Evolutionary conservation across 1,140 invertebrate genomes (phyloP).

Genomic region (Vanessa atalanta): DNA sequence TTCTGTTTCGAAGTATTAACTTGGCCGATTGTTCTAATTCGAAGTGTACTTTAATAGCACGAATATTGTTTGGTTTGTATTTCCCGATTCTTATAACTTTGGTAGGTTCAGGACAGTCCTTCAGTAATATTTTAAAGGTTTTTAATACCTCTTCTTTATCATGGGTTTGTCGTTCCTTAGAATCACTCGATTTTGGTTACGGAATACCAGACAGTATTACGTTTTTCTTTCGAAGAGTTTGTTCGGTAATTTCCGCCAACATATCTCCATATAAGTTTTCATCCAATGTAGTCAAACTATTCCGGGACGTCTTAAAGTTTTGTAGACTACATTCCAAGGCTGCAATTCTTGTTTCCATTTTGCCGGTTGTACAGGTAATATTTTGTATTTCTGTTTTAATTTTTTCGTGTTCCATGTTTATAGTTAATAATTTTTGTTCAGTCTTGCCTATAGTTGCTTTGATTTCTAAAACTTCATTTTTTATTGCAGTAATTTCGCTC

Average conservation of each 20-base stretch:
- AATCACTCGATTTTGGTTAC: conserved; percentile 13
- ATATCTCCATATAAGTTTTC: conserved; percentile 13
- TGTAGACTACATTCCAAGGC: conserved; percentile 17
- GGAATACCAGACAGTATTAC: conserved; percentile 30
- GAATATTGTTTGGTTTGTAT: conserved; percentile 28
- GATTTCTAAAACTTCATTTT: conserved; percentile 20
- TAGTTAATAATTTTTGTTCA: conserved; percentile 23
- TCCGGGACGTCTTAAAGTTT: conserved; percentile 20
- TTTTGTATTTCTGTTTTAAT: conserved; percentile 29
- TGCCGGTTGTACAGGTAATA: neutral
- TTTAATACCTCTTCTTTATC: conserved; percentile 29
- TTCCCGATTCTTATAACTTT: conserved; percentile 34
- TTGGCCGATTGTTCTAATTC: conserved; percentile 29
- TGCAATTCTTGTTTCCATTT: conserved; percentile 26
- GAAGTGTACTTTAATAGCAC: conserved; percentile 31
- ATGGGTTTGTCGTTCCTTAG: neutral
- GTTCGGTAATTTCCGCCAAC: conserved; percentile 25
- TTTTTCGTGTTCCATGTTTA: conserved; percentile 24
- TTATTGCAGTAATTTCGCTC: conserved; percentile 24
- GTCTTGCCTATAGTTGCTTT: conserved; percentile 14
- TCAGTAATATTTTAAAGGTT: conserved; percentile 12
- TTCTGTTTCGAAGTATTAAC: conserved; percentile 28
- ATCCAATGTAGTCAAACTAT: neutral
- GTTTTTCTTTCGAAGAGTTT: conserved; percentile 29
- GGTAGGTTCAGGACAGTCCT: conserved; percentile 22